Conservation (phyloP, 2,888 invertebrate species). For the Oasisia sp. region DNA sequence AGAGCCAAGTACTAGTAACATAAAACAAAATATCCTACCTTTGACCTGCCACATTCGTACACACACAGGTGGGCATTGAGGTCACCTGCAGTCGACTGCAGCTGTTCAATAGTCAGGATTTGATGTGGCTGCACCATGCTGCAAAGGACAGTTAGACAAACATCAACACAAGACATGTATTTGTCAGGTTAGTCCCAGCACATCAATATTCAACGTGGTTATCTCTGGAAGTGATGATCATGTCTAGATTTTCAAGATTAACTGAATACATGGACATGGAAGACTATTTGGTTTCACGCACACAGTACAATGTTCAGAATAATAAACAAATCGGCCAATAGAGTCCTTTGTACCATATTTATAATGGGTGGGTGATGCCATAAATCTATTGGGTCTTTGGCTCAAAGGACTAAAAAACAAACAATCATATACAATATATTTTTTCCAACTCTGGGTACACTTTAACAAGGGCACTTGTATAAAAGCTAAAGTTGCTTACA, state of each 20-base stretch:
- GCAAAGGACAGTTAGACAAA: constrained; percentile 52
- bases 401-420: too few species aligned
- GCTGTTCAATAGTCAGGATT: constrained; percentile 24
- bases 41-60: constrained; percentile 23
- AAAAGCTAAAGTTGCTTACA: too few species aligned
- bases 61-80: constrained; percentile 23
- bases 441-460: too few species aligned
- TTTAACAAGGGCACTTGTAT: too few species aligned
- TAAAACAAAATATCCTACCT: background rate
- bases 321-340: too few species aligned
- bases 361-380: too few species aligned
- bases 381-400: too few species aligned
- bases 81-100: constrained; percentile 13
- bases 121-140: constrained; percentile 75
- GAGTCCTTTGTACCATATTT: too few species aligned
- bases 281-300: too few species aligned
- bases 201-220: background rate
- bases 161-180: background rate
- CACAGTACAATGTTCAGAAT: too few species aligned
- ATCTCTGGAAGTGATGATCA: background rate
- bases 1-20: background rate
- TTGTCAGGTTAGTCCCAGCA: background rate
- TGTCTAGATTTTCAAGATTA: background rate
- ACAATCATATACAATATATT: too few species aligned
- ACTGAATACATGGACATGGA: background rate